Evolutionary conservation across 37 sponge, comb jelly and placozoan genomes (phyloP).

Genomic region (Bolinopsis microptera): DNA sequence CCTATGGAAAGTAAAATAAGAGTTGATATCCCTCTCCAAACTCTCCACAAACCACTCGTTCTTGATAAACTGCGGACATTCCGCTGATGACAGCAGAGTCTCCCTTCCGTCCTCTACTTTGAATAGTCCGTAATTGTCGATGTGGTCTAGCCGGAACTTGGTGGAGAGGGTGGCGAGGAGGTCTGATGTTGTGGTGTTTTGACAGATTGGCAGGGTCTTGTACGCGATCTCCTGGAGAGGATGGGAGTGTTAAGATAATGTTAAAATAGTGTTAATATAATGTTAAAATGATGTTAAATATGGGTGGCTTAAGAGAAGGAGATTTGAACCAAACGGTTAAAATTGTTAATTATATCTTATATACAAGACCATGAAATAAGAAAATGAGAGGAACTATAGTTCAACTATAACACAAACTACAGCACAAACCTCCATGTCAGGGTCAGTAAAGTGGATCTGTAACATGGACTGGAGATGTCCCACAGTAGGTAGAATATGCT

Average conservation of each 20-base stretch:
- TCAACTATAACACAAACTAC: too few relatives aligned
- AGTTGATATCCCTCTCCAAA: conserved; percentile 47
- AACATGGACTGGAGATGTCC: conserved; percentile 52
- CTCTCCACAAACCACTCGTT: conserved; percentile 57
- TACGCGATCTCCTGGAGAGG: conserved; percentile 22
- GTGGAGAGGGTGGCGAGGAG: conserved; percentile 10
- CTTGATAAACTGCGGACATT: conserved; percentile 61
- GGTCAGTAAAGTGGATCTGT: conserved; percentile 52
- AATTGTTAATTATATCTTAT: too few relatives aligned
- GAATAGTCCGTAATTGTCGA: conserved; percentile 48
- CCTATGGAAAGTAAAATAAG: conserved; percentile 38
- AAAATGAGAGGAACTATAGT: too few relatives aligned
- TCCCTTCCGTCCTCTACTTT: conserved; percentile 29
- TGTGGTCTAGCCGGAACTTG: conserved; percentile 36
- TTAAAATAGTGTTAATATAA: too few relatives aligned
- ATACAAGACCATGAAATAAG: too few relatives aligned
- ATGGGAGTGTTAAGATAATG: too few relatives aligned
- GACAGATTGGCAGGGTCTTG: conserved; percentile 32
- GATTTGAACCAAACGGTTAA: too few relatives aligned
- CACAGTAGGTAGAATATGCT: conserved; percentile 35
- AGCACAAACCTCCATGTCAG: conserved; percentile 58
- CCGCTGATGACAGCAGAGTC: not conserved
- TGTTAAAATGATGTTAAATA: too few relatives aligned
- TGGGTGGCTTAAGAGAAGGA: too few relatives aligned
- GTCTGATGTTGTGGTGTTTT: conserved; percentile 53